A percentile compares a stretch with the other conserved stretches of the same genome.
phyloP scores from a whole-genome alignment of 2,113 vertebrate species.

The Phrynosoma blainvillii region DNA sequence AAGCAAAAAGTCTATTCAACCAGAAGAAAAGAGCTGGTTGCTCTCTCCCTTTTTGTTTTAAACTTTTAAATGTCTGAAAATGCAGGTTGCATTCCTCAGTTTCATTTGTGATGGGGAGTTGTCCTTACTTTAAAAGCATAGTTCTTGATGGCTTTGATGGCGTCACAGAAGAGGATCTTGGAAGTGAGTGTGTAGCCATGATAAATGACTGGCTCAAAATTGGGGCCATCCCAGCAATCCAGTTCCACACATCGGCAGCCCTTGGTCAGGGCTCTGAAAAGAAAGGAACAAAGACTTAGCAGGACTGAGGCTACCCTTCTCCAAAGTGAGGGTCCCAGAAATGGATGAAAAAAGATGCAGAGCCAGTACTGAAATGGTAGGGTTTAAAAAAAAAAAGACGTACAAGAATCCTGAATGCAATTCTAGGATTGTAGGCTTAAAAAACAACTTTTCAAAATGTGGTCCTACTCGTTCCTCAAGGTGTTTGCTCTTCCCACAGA shows the following conservation, averaged over 20 bases:
- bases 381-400: background rate
- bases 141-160: conserved; percentile 90
- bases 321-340: background rate
- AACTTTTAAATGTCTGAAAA: background rate
- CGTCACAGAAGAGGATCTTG: conserved; percentile 93
- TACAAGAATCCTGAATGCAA: background rate
- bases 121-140: conserved; percentile 91
- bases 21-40: background rate
- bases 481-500: no score
- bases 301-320: background rate
- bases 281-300: conserved; percentile 44
- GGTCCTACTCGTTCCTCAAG: no score
- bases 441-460: no score
- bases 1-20: background rate
- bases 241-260: conserved; percentile 96
- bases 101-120: background rate
- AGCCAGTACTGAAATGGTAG: background rate
- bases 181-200: conserved; percentile 97
- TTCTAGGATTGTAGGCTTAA: no score
- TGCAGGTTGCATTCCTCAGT: background rate
- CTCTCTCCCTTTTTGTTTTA: background rate
- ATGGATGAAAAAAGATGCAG: background rate
- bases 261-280: conserved; percentile 89
- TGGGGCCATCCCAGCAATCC: conserved; percentile 93
- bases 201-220: conserved; percentile 91